phyloP scores from a whole-genome alignment of 2,113 vertebrate species.

The Candoia aspera region DNA sequence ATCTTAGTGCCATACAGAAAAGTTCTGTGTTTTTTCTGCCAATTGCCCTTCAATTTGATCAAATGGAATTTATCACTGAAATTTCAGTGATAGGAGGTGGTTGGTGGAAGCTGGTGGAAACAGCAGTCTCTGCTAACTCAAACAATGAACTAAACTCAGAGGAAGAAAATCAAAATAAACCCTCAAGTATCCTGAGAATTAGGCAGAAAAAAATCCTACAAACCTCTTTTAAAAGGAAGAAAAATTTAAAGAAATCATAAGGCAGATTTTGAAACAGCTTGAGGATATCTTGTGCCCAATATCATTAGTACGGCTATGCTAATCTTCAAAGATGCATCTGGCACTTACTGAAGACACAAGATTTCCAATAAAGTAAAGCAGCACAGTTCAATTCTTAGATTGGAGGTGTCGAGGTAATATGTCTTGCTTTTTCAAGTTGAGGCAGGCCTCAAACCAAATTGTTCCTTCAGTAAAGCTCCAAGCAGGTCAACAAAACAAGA shows the following conservation, averaged over 20 bases:
- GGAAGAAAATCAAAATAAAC: neutral
- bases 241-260: neutral
- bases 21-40: neutral
- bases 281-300: neutral
- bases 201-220: neutral
- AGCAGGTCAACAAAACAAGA: neutral
- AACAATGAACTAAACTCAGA: neutral
- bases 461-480: neutral
- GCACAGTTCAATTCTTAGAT: neutral
- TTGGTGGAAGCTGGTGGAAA: neutral
- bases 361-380: neutral
- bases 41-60: neutral
- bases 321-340: neutral
- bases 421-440: neutral
- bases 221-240: neutral
- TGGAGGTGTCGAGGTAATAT: neutral
- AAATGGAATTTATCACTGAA: neutral
- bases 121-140: neutral
- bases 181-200: neutral
- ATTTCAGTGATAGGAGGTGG: neutral
- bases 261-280: neutral
- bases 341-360: neutral
- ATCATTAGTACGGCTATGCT: neutral
- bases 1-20: neutral
- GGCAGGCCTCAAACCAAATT: neutral